Percentiles rank a stretch among this genome's conserved stretches.
Evolutionary conservation across 2,113 vertebrate species (phyloP).

Genomic region (Bothrops jararaca): DNA sequence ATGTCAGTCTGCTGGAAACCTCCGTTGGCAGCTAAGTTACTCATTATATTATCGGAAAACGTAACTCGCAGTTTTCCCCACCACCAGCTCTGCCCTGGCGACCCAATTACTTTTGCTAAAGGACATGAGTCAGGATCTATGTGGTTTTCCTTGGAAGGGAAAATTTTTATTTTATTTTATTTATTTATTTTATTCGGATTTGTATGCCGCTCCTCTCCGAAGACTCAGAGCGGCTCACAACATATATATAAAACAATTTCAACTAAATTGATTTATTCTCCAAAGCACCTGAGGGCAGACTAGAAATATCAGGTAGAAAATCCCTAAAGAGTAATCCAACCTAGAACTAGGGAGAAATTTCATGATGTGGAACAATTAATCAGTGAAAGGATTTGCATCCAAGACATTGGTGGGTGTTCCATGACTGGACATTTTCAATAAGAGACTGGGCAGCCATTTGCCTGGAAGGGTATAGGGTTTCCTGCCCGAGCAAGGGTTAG

Average conservation of each 20-base stretch:
- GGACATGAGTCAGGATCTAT: constrained; percentile 23
- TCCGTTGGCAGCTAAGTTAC: background rate
- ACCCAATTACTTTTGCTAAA: background rate
- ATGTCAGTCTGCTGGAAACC: background rate
- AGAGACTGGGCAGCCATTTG: background rate
- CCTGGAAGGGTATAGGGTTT: background rate
- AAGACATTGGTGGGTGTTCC: background rate
- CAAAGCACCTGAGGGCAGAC: too few species aligned
- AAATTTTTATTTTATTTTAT: too few species aligned
- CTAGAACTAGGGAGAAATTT: too few species aligned
- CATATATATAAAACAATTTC: too few species aligned
- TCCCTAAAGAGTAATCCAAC: too few species aligned
- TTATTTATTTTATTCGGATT: too few species aligned
- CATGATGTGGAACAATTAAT: too few species aligned
- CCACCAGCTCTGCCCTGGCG: background rate
- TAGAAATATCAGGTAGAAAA: too few species aligned
- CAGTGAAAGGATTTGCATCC: too few species aligned
- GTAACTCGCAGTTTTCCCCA: background rate
- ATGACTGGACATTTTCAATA: background rate
- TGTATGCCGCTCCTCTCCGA: too few species aligned
- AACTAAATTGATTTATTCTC: too few species aligned
- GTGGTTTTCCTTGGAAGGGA: constrained; percentile 9
- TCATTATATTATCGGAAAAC: background rate
- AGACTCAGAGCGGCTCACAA: too few species aligned
- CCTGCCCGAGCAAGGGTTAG: background rate